These are phyloP conservation scores for Drosophila percnosoma DNA, from an alignment of 2,888 invertebrate genomes.

Conservation along the genomic window DNA sequence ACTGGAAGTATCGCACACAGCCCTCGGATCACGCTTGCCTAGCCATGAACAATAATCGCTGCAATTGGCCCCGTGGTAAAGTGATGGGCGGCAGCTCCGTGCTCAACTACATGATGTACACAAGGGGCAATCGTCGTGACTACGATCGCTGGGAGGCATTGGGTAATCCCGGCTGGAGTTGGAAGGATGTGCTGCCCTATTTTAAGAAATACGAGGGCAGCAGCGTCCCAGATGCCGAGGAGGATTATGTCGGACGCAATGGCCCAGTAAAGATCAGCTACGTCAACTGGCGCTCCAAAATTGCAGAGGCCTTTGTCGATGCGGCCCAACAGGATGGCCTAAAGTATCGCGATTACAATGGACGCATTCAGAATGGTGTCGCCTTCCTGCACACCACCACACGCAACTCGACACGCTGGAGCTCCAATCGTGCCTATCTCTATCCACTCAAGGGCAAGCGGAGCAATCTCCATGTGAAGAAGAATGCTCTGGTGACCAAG, in stretches of 20 bases:
- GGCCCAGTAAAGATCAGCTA: slow-evolving; percentile 87
- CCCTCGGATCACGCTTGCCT: slow-evolving; percentile 90
- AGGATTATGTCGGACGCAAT: slow-evolving; percentile 85
- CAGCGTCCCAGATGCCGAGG: slow-evolving; percentile 86
- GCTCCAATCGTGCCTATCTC: slow-evolving; percentile 87
- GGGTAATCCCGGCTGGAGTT: slow-evolving; percentile 91
- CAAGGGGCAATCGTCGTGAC: slow-evolving; percentile 89
- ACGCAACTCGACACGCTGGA: slow-evolving; percentile 87
- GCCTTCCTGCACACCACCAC: slow-evolving; percentile 88
- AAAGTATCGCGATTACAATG: slow-evolving; percentile 89
- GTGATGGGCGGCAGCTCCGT: slow-evolving; percentile 93
- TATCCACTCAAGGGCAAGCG: slow-evolving; percentile 86
- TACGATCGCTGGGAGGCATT: slow-evolving; percentile 91
- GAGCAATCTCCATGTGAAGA: slow-evolving; percentile 87
- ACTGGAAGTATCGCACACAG: slow-evolving; percentile 93
- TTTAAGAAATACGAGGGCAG: slow-evolving; percentile 92
- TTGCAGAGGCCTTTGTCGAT: slow-evolving; percentile 88
- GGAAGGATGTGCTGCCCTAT: slow-evolving; percentile 89
- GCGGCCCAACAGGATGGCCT: slow-evolving; percentile 88
- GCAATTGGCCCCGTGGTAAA: slow-evolving; percentile 92
- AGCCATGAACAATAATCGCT: slow-evolving; percentile 90
- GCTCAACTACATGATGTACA: slow-evolving; percentile 93
- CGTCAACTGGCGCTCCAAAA: slow-evolving; percentile 86
- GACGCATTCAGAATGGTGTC: slow-evolving; percentile 87
- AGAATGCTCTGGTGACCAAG: slow-evolving; percentile 86